Conservation (phyloP, 2,797 vertebrate genomes). For the Oreonectes daqikongensis region DNA sequence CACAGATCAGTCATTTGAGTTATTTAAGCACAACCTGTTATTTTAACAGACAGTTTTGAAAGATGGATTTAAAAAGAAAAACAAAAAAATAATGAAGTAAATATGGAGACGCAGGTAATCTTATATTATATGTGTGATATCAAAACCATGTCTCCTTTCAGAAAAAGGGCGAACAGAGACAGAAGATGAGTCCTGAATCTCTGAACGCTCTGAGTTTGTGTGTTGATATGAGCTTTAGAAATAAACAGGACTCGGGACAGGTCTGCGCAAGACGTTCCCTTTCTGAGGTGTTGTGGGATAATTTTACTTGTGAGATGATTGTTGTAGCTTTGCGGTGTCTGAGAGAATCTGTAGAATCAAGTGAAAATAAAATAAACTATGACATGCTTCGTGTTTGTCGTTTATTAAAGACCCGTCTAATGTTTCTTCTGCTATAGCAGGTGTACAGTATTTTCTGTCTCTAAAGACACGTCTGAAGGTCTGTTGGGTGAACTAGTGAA, state of each 20-base stretch:
- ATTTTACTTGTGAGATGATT: conserved; percentile 7
- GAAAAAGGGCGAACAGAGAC: background rate
- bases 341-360: conserved; percentile 1
- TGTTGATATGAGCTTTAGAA: conserved; percentile 19
- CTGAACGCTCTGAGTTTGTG: conserved; percentile 12
- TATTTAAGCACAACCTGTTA: conserved; percentile 7
- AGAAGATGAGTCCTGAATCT: conserved; percentile 1
- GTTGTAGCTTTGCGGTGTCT: conserved; percentile 15
- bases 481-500: background rate
- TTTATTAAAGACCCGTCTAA: background rate
- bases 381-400: background rate
- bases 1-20: conserved; percentile 10
- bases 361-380: background rate
- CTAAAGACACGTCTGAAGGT: too few species aligned
- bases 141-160: conserved; percentile 9
- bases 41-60: conserved; percentile 9
- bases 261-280: background rate
- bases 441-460: too few species aligned
- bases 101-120: conserved; percentile 9
- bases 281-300: background rate
- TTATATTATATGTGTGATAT: conserved; percentile 8
- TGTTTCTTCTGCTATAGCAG: too few species aligned
- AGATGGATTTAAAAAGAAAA: conserved; percentile 7
- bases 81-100: background rate
- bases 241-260: background rate